Evolutionary conservation across 1,140 invertebrate species (phyloP).

Genomic region (Drosophila insularis): DNA sequence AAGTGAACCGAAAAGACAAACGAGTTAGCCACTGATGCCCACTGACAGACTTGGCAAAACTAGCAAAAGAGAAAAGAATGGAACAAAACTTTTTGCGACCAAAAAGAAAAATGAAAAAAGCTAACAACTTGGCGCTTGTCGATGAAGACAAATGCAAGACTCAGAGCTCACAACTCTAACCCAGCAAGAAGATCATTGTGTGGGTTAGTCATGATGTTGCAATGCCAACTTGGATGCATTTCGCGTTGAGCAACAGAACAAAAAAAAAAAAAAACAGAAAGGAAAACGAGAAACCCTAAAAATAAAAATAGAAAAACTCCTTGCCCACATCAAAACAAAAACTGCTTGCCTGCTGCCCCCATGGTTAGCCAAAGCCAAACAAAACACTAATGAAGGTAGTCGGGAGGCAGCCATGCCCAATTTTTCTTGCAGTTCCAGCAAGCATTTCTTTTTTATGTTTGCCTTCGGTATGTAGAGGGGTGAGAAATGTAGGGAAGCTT

Average conservation of each 20-base stretch:
- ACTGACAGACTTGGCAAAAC: constrained; percentile 46
- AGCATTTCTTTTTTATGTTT: constrained; percentile 30
- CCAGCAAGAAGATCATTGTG: constrained; percentile 1
- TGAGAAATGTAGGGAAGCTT: constrained; percentile 6
- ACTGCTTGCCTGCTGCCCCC: constrained; percentile 47
- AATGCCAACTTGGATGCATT: neutral
- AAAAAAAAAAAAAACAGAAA: neutral
- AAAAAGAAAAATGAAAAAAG: constrained; percentile 75
- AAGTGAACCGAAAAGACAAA: constrained; percentile 74
- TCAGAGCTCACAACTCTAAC: constrained; percentile 28
- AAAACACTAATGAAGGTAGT: constrained; percentile 81
- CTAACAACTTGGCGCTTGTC: constrained; percentile 73
- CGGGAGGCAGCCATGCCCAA: constrained; percentile 42
- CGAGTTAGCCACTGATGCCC: constrained; percentile 78
- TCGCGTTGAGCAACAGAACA: neutral
- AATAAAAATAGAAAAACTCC: constrained; percentile 25
- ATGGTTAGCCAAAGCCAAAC: constrained; percentile 74
- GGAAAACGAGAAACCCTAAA: constrained; percentile 19
- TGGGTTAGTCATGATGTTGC: neutral
- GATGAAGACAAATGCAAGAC: constrained; percentile 78
- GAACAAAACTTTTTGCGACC: constrained; percentile 59
- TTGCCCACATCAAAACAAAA: constrained; percentile 55
- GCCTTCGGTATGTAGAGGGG: neutral
- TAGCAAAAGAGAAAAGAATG: constrained; percentile 34
- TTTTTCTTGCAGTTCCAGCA: constrained; percentile 10